Percentiles rank a stretch among this genome's conserved stretches.
Conservation (phyloP, 1,140 invertebrate genomes). For the Parapsyche elsis region DNA sequence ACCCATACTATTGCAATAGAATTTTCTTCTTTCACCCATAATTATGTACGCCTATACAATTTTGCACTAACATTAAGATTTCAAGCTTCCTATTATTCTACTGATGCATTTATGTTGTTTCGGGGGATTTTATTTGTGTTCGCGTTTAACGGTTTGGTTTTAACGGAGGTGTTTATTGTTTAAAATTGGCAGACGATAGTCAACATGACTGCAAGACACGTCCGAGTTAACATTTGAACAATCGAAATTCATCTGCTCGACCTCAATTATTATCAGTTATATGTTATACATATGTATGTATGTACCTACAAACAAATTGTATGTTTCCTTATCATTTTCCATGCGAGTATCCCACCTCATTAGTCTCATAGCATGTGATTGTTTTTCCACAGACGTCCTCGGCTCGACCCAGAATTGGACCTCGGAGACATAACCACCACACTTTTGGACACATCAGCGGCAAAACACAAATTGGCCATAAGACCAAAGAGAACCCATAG, state of each 20-base stretch:
- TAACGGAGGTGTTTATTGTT: not conserved
- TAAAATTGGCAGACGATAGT: not conserved
- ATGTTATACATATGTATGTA: too few species aligned
- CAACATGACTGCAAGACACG: too few species aligned
- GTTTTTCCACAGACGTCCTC: slow-evolving; percentile 65
- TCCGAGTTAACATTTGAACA: too few species aligned
- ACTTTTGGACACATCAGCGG: slow-evolving; percentile 78
- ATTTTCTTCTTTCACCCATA: too few species aligned
- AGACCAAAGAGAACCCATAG: slow-evolving; percentile 75
- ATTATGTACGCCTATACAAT: too few species aligned
- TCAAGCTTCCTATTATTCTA: too few species aligned
- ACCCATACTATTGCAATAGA: too few species aligned
- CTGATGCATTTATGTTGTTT: too few species aligned
- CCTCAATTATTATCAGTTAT: too few species aligned
- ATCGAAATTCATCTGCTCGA: too few species aligned
- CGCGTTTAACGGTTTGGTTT: not conserved
- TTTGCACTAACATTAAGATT: too few species aligned
- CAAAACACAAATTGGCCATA: slow-evolving; percentile 79
- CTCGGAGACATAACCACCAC: slow-evolving; percentile 67
- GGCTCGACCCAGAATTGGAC: slow-evolving; percentile 72
- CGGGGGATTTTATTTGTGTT: not conserved
- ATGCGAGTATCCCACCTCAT: not conserved
- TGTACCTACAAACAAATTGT: too few species aligned
- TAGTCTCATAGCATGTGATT: slow-evolving; percentile 46
- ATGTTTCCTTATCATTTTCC: not conserved